phyloP scores from a whole-genome alignment of 2,113 vertebrate genomes.

The Poecilia latipinna region DNA sequence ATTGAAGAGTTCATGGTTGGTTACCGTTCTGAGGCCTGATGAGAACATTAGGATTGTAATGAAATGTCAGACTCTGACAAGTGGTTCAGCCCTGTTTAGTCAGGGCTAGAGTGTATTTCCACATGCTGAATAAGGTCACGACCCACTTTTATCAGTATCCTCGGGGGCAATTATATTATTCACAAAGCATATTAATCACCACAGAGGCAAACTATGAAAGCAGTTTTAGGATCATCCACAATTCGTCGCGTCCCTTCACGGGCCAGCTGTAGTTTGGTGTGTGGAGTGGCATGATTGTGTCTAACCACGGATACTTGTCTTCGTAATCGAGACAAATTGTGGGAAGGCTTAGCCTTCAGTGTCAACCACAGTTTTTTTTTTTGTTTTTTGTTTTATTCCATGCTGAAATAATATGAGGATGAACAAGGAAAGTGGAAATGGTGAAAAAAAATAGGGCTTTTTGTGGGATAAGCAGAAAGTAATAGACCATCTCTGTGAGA shows the following conservation, averaged over 20 bases:
- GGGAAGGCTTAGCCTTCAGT: constrained; percentile 62
- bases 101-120: constrained; percentile 53
- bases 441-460: constrained; percentile 36
- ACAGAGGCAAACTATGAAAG: constrained; percentile 44
- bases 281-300: constrained; percentile 52
- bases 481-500: constrained; percentile 56
- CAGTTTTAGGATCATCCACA: constrained; percentile 35
- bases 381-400: not conserved
- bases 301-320: constrained; percentile 65
- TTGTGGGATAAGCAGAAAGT: constrained; percentile 61
- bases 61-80: constrained; percentile 62
- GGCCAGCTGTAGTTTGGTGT: constrained; percentile 33
- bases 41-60: constrained; percentile 62
- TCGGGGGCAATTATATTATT: constrained; percentile 34
- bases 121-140: constrained; percentile 53
- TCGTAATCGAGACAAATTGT: constrained; percentile 76
- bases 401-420: constrained; percentile 54
- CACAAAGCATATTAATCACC: constrained; percentile 39
- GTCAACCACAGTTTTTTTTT: constrained; percentile 62
- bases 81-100: constrained; percentile 64
- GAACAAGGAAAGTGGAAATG: constrained; percentile 56
- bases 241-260: constrained; percentile 24
- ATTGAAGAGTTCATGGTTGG: constrained; percentile 60
- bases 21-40: constrained; percentile 58
- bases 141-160: constrained; percentile 50